These are phyloP conservation scores for Calyptommatus sinebrachiatus DNA, from an alignment of 2,113 vertebrate genomes.

Conservation along the genomic window DNA sequence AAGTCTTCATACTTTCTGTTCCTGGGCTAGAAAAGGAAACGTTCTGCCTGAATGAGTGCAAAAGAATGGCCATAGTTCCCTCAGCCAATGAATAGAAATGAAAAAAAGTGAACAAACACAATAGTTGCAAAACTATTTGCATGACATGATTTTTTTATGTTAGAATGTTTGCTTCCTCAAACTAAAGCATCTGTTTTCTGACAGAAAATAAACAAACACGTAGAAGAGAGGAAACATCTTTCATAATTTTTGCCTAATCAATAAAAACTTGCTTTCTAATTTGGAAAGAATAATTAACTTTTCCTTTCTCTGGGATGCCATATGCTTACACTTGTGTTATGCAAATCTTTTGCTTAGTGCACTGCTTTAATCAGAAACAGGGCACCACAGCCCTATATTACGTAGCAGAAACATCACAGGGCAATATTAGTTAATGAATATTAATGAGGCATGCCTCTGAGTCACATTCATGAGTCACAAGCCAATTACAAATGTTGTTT, in stretches of 20 bases:
- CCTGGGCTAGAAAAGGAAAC: too few species aligned
- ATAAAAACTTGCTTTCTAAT: constrained; percentile 9
- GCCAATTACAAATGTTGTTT: neutral
- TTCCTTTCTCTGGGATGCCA: constrained; percentile 3
- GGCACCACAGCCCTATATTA: neutral
- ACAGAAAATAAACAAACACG: neutral
- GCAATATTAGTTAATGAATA: constrained; percentile 3
- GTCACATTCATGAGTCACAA: neutral
- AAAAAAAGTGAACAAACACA: too few species aligned
- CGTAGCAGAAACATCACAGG: neutral
- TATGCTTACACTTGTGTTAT: constrained; percentile 17
- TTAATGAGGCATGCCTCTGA: constrained; percentile 4
- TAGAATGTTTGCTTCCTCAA: neutral
- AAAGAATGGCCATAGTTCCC: too few species aligned
- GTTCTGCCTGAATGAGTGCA: too few species aligned
- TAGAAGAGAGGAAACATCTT: neutral
- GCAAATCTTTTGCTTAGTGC: neutral
- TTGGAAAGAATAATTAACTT: neutral
- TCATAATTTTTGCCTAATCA: neutral
- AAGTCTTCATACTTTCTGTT: too few species aligned
- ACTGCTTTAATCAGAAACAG: constrained; percentile 1
- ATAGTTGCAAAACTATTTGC: too few species aligned
- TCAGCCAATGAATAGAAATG: too few species aligned
- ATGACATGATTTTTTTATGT: too few species aligned
- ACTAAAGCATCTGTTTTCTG: neutral